Base-by-base conservation (phyloP, 2,113 vertebrate species). In the Psittacus erithacus region DNA sequence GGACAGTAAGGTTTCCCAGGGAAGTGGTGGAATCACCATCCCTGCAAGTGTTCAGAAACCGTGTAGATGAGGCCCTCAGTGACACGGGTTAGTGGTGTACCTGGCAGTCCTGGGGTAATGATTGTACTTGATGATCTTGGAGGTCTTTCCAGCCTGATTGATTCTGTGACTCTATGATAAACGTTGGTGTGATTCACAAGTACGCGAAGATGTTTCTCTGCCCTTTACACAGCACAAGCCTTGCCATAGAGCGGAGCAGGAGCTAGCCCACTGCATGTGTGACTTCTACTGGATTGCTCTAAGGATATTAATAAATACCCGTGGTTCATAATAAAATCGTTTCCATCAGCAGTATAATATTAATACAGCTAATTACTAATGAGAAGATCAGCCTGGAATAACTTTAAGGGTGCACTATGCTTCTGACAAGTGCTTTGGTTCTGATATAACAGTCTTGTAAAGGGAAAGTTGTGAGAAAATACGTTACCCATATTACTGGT, bases 401-500 rank as follows among this genome's bases (percentile, higher is more conserved):
- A 28, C 28, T 70, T 55, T 13, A 33, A 16, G 41, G n/a, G 7
- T 41, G 24, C 4, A 0, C 33, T 24, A 3, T 15, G 25, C 25
- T 89, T 25, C 38, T 78, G 44, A 8, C 16, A 15, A 3, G 17
- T 39, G 3, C 33, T 88, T 86, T n/a, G 28, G 29, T 65, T 73
- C 22, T 14, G 49, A 17, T 79, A 7, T 13, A 57, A 4, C 7
- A 16, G 1, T 31, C 3, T 49, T 68, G n/a, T 44, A 11, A 55
- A 33, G 25, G 20, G 27, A 57, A 41, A 17, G 1, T 43, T 82
- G 24, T 18, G 41, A 44, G 39, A 65, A 84, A 91, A 60, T 14
- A 17, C 17, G 2, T 28, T 20, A 10, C 20, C 39, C 2, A 0
- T n/a, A 6, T 28, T 65, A 33, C 2, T 49, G 38, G 8, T 46